These are phyloP conservation scores for Biston stratarius DNA, from an alignment of 2,888 invertebrate genomes.

Conservation along the genomic window DNA sequence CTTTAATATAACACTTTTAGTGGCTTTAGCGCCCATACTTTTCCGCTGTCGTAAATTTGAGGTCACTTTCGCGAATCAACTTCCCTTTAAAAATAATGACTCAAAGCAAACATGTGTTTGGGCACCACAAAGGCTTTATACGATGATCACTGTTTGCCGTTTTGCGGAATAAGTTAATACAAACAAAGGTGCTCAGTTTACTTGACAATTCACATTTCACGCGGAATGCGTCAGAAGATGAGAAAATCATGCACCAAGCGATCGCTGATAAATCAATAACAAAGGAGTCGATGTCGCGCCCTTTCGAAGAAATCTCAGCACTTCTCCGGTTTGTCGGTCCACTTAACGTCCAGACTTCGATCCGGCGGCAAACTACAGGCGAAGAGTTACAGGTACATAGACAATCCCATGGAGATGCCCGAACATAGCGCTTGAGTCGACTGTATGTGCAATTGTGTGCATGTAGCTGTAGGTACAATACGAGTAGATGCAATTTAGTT, in stretches of 20 bases:
- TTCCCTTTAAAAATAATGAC: constrained; percentile 70
- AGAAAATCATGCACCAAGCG: constrained; percentile 6
- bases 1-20: no score
- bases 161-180: constrained; percentile 72
- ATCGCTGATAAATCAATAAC: constrained; percentile 50
- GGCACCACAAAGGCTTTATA: constrained; percentile 75
- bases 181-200: constrained; percentile 73
- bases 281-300: constrained; percentile 47
- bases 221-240: constrained; percentile 56
- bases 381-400: constrained; percentile 40
- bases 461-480: no score
- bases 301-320: constrained; percentile 63
- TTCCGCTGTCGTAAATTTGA: constrained; percentile 37
- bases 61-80: constrained; percentile 63
- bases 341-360: constrained; percentile 72
- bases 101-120: constrained; percentile 70
- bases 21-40: not conserved
- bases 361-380: constrained; percentile 67
- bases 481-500: no score
- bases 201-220: constrained; percentile 67
- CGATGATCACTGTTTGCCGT: constrained; percentile 76
- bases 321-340: constrained; percentile 68
- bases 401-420: no score
- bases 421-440: no score
- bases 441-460: no score